Conservation (phyloP, 2,888 invertebrate genomes). For the Tridacna crocea region DNA sequence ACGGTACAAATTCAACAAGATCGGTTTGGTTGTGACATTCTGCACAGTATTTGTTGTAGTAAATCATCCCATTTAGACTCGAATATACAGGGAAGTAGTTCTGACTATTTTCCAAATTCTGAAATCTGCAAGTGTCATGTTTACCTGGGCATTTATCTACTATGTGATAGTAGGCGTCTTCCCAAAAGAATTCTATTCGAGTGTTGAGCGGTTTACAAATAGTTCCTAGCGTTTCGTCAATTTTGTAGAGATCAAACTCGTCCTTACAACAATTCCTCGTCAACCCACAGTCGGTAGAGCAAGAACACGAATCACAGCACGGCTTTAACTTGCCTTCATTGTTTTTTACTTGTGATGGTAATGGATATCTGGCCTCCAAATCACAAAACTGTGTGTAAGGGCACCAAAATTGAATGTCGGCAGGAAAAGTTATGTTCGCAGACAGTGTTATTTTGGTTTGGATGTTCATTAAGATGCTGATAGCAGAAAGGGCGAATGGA, state of each 20-base stretch:
- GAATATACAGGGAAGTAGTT: background rate
- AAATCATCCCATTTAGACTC: background rate
- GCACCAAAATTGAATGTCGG: background rate
- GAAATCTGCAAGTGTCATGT: background rate
- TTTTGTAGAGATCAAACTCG: too few relatives aligned
- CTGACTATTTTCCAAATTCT: background rate
- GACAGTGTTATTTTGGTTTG: background rate
- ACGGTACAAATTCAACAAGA: background rate
- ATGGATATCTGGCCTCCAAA: background rate
- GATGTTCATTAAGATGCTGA: background rate
- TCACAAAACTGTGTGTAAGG: background rate
- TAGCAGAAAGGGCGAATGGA: background rate
- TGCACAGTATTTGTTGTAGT: slow-evolving; percentile 1
- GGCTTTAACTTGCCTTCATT: too few relatives aligned
- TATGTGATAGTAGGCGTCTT: background rate
- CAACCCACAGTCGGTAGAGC: too few relatives aligned
- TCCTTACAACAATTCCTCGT: too few relatives aligned
- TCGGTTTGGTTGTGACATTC: slow-evolving; percentile 12
- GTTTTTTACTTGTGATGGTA: background rate
- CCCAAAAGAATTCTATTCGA: background rate
- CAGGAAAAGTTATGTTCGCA: background rate
- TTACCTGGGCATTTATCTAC: slow-evolving; percentile 7
- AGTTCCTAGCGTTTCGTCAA: slow-evolving; percentile 9
- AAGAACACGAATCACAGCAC: too few relatives aligned
- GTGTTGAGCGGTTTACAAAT: slow-evolving; percentile 5